Evolutionary conservation across 2,888 invertebrate species (phyloP).

Genomic region (Ferrisia virgata): DNA sequence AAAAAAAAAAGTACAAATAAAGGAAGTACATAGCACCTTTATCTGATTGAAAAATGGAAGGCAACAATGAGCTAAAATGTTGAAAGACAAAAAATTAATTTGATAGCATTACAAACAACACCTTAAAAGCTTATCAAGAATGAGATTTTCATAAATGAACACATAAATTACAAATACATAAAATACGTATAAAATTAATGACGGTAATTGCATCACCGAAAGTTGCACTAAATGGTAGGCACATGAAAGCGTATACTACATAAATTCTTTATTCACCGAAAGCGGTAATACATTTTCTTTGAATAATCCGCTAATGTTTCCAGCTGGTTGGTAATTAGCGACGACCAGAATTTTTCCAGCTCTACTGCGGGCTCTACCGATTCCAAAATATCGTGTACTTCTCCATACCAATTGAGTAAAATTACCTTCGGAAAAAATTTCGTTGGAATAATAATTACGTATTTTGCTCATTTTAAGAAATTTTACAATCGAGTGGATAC

Average conservation of each 20-base stretch:
- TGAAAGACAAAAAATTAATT: constrained; percentile 33
- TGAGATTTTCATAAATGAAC: background rate
- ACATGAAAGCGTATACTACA: background rate
- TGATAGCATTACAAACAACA: background rate
- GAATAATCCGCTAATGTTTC: constrained; percentile 71
- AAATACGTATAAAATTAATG: background rate
- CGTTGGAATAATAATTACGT: background rate
- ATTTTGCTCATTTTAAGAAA: background rate
- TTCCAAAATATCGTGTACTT: constrained; percentile 70
- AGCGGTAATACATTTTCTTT: constrained; percentile 63
- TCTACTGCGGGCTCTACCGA: constrained; percentile 74
- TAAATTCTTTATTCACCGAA: constrained; percentile 3
- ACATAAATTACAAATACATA: background rate
- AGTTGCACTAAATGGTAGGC: background rate
- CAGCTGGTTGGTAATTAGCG: constrained; percentile 78
- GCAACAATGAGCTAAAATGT: background rate
- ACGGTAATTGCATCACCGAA: background rate
- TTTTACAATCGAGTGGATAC: background rate
- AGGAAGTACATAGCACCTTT: background rate
- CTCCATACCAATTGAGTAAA: constrained; percentile 86
- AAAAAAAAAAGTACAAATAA: background rate
- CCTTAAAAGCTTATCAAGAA: background rate
- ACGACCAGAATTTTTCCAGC: constrained; percentile 79
- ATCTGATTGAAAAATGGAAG: constrained; percentile 8
- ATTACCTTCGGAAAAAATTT: constrained; percentile 62